These are phyloP conservation scores for Gorsachius magnificus DNA, from an alignment of 2,797 vertebrate species.

Conservation along the genomic window DNA sequence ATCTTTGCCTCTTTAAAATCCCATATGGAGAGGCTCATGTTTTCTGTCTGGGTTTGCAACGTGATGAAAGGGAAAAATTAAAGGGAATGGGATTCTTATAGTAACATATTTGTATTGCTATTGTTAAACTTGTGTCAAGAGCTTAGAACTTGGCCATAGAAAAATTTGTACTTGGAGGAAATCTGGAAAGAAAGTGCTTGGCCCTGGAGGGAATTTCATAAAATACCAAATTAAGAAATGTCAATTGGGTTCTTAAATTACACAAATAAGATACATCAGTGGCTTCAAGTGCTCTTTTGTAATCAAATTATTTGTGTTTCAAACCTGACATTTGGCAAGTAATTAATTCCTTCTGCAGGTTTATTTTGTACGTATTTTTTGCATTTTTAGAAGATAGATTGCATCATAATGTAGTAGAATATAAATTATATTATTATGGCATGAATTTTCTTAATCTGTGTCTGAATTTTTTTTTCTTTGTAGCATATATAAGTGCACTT, in stretches of 20 bases:
- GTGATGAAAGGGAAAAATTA: conserved; percentile 17
- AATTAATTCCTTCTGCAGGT: conserved; percentile 13
- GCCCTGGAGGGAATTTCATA: conserved; percentile 31
- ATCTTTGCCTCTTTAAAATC: conserved; percentile 23
- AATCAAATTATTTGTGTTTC: conserved; percentile 36
- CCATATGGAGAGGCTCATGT: background rate
- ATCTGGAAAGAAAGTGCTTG: conserved; percentile 24
- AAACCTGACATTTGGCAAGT: conserved; percentile 31
- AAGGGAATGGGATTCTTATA: background rate
- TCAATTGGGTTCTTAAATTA: conserved; percentile 45
- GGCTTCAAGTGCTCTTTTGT: conserved; percentile 19
- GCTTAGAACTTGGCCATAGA: background rate
- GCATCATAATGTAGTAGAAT: background rate
- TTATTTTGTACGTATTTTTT: background rate
- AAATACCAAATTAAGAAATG: conserved; percentile 53
- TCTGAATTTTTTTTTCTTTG: background rate
- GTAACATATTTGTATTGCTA: background rate
- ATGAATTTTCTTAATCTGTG: background rate
- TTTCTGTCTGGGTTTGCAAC: background rate
- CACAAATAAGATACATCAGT: conserved; percentile 19
- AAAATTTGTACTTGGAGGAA: conserved; percentile 12
- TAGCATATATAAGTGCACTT: background rate
- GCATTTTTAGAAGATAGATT: background rate
- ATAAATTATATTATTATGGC: background rate
- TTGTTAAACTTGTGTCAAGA: conserved; percentile 19